Evolutionary conservation across 2,797 vertebrate genomes (phyloP).

Genomic region (Sebastes flavidus): DNA sequence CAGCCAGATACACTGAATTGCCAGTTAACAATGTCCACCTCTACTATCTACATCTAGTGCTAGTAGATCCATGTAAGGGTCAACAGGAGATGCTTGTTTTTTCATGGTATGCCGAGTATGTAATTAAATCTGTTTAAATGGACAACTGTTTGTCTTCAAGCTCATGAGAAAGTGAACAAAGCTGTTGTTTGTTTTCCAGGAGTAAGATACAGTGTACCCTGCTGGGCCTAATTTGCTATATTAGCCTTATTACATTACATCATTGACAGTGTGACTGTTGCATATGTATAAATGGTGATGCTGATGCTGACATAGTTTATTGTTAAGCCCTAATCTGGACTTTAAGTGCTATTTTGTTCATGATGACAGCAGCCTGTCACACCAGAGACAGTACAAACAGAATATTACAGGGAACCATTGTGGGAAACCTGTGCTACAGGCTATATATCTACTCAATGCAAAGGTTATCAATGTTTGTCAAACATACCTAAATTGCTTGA

Average conservation of each 20-base stretch:
- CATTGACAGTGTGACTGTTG: neutral
- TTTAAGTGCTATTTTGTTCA: no score
- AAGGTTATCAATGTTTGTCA: neutral
- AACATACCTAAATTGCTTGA: neutral
- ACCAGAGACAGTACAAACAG: no score
- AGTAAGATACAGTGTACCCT: neutral
- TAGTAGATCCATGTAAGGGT: neutral
- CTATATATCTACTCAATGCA: no score
- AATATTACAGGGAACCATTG: no score
- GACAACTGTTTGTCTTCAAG: neutral
- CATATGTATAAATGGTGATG: neutral
- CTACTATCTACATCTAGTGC: neutral
- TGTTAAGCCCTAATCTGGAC: no score
- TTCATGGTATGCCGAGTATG: neutral
- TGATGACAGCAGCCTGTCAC: no score
- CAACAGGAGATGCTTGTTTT: neutral
- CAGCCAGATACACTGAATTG: neutral
- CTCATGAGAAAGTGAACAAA: neutral
- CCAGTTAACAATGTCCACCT: neutral
- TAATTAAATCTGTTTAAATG: neutral
- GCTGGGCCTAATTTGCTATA: neutral
- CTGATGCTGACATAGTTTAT: neutral
- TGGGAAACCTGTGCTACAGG: no score
- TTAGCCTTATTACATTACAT: neutral
- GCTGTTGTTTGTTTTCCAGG: neutral